Evolutionary conservation across 2,797 vertebrate species (phyloP).

Genomic region (Tokudaia tokunoshimensis): DNA sequence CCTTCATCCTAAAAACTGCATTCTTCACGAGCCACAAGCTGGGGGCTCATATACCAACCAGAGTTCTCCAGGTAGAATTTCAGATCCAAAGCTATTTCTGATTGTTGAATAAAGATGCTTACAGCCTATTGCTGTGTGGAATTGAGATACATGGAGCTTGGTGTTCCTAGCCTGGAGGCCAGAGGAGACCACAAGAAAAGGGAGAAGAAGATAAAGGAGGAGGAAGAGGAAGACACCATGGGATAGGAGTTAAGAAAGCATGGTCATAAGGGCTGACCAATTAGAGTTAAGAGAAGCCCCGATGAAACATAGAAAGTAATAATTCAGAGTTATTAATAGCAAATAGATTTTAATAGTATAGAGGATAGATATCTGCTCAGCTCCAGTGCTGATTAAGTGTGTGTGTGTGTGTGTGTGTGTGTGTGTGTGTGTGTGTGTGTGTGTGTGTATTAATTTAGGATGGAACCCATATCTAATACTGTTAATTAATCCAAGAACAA

Average conservation of each 20-base stretch:
- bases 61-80: neutral
- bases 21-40: neutral
- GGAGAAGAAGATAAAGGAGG: neutral
- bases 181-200: neutral
- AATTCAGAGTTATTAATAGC: neutral
- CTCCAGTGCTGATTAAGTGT: neutral
- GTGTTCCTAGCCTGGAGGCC: neutral
- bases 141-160: neutral
- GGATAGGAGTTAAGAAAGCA: neutral
- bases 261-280: neutral
- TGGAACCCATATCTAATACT: neutral
- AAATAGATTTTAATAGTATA: neutral
- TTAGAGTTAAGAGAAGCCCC: neutral
- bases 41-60: neutral
- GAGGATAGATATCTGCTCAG: neutral
- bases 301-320: neutral
- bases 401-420: too few relatives aligned
- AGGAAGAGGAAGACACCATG: neutral
- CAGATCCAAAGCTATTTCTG: neutral
- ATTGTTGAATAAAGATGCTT: neutral
- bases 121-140: neutral
- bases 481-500: neutral
- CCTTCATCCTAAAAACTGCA: neutral
- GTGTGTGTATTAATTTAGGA: neutral
- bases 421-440: too few relatives aligned